Base-by-base conservation (phyloP, 2,113 vertebrate genomes). In the Grammomys dolichurus region DNA sequence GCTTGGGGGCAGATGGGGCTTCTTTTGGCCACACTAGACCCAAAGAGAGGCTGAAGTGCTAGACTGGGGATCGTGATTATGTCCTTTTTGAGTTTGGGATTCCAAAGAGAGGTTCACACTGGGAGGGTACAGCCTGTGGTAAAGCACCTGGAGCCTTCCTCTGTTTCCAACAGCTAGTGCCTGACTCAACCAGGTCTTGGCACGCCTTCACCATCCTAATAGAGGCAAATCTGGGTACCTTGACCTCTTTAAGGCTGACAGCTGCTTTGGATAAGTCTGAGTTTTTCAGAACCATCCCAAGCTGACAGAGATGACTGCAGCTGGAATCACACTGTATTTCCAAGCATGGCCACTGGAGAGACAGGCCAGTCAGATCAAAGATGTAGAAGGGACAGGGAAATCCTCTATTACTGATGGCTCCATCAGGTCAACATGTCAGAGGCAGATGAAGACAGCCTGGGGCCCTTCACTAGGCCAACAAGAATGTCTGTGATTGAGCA, bases 21-120 rank as follows among this genome's bases (percentile, higher is more conserved):
- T 89, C 40, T 73, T 54, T 1, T 6, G 40, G 28, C 6, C 46
- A 73, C 28, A 3, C 12, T 36, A 58, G 43, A 43, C 4, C 65
- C 67, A 58, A 56, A 78, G 36, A 90, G 73, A 58, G 31, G 26
- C 77, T 43, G 76, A 73, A 73, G 28, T 6, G 9, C 43, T 54
- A 48, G 31, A 40, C 0, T 6, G 20, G 11, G 1, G 9, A 5
- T 14, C 28, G 22, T 1, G 11, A 63, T 33, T 43, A 51, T 1
- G 11, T 65, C 26, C 46, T 82, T 67, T 28, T 75, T 56, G 43
- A 43, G 9, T 13, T 33, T 5, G 9, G 5, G 69, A 65, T 92
- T 96, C 78, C 78, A 70, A 54, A 91, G 54, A 56, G 63, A 60
- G n/a, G 2, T 4, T 89, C 72, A 70, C 56, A 2, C 17, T 24